Base-by-base conservation (phyloP, 2,888 invertebrate genomes). In the Nymphalis c-album region DNA sequence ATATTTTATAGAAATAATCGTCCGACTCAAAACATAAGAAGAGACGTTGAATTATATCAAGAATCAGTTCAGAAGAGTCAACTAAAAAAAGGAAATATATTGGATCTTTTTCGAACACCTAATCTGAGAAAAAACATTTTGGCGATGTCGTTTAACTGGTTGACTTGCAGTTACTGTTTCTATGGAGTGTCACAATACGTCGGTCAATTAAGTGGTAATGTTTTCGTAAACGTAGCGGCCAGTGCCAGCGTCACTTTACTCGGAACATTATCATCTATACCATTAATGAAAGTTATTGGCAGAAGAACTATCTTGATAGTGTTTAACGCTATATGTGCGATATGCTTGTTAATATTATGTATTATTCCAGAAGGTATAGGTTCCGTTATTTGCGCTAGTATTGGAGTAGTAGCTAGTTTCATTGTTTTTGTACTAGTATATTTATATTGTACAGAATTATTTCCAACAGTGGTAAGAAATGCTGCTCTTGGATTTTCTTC, bases 401-500 rank as follows among this genome's bases (percentile, higher is more conserved):
- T 95, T 57, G 97, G 96, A 0, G 95, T 96, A 68, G 95, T 97
- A 62, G 95, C 96, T 35, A 95, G 96, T 80, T 96, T 97, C 45
- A 94, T 97, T n/a, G 95, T 95, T 1, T 98, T 98, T 80, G 96
- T 97, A 0, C 95, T 96, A 26, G 96, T 96, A 16, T 98, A 98
- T 84, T 93, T 98, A 51, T 98, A 96, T 85, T 95, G 96, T 48
- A 95, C 97, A 0, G 98, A 98, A 86, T 82, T 97, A 61, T 98
- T 97, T 78, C 98, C 98, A 0, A 98, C 98, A 0, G 96, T 97
- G 2, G 95, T 97, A 2, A 92, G 98, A 46, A 98, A 97, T 77
- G 95, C 96, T 60, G 98, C 97, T 0, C 93, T 98, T 65, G 98
- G 98, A 0, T 93, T 95, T n/a, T 96, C 96, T n/a, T 98, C 97